Percentiles rank a stretch among this genome's conserved stretches.
phyloP scores from a whole-genome alignment of 2,113 vertebrate genomes.

The Urocynchramus pylzowi region DNA sequence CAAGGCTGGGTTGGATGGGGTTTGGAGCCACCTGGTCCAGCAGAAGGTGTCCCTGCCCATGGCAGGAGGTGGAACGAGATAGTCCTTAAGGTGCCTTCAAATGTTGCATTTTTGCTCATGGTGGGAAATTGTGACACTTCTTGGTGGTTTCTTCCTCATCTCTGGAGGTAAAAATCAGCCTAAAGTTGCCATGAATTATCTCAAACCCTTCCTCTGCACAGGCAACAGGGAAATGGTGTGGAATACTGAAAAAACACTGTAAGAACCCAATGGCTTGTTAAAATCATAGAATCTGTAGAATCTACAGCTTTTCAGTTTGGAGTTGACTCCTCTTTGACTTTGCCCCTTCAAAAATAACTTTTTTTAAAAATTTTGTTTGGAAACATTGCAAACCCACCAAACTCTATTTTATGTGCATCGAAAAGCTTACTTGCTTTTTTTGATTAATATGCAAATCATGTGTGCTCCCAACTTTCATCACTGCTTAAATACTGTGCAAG shows the following conservation, averaged over 20 bases:
- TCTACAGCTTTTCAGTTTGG: neutral
- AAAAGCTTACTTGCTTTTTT: neutral
- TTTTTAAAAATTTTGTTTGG: neutral
- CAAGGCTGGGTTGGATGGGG: neutral
- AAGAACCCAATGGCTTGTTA: neutral
- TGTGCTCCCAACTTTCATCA: neutral
- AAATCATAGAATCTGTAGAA: neutral
- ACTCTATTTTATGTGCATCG: neutral
- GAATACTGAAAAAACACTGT: neutral
- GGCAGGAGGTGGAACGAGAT: neutral
- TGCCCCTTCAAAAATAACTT: neutral
- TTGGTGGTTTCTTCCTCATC: neutral
- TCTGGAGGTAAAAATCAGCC: neutral
- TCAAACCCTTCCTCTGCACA: neutral
- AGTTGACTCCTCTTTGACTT: neutral
- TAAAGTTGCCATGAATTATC: neutral
- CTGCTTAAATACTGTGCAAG: conserved; percentile 47
- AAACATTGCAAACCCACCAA: neutral
- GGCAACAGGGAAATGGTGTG: neutral
- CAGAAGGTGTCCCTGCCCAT: neutral
- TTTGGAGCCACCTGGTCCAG: neutral
- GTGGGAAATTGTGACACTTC: rapidly evolving
- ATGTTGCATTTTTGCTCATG: rapidly evolving
- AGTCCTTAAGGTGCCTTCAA: neutral
- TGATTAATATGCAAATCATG: conserved; percentile 3